These are phyloP conservation scores for Platichthys flesus DNA, from an alignment of 2,113 vertebrate genomes.

Conservation along the genomic window DNA sequence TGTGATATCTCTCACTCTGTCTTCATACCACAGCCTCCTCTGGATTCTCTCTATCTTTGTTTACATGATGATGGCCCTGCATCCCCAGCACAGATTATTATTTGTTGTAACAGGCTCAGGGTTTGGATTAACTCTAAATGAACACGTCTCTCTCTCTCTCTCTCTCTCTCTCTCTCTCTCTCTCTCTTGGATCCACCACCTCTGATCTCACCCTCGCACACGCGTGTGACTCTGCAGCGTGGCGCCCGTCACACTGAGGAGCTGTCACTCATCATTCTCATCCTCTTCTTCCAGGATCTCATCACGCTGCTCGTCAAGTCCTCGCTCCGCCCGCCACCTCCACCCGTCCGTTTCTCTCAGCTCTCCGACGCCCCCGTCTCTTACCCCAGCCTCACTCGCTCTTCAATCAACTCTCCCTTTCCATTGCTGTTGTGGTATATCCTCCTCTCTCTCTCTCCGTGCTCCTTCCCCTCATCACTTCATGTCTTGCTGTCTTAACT, in stretches of 20 bases:
- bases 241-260: constrained; percentile 39
- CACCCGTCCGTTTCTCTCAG: constrained; percentile 9
- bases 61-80: not conserved
- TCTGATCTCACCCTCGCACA: constrained; percentile 12
- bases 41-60: not conserved
- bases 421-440: constrained; percentile 1
- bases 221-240: constrained; percentile 6
- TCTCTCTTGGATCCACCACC: not conserved
- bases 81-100: too few species aligned
- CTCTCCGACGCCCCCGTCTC: constrained; percentile 17
- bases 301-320: constrained; percentile 15
- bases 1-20: not conserved
- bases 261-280: constrained; percentile 52
- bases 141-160: too few species aligned
- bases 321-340: not conserved
- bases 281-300: constrained; percentile 22
- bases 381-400: not conserved
- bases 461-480: constrained; percentile 18
- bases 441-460: not conserved
- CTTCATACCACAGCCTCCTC: not conserved
- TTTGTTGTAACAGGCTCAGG: too few species aligned
- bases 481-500: constrained; percentile 31
- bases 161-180: too few species aligned
- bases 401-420: constrained; percentile 26
- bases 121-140: not conserved